These are phyloP conservation scores for Hephaestus fuliginosus DNA, from an alignment of 2,797 vertebrate species.

Conservation along the genomic window DNA sequence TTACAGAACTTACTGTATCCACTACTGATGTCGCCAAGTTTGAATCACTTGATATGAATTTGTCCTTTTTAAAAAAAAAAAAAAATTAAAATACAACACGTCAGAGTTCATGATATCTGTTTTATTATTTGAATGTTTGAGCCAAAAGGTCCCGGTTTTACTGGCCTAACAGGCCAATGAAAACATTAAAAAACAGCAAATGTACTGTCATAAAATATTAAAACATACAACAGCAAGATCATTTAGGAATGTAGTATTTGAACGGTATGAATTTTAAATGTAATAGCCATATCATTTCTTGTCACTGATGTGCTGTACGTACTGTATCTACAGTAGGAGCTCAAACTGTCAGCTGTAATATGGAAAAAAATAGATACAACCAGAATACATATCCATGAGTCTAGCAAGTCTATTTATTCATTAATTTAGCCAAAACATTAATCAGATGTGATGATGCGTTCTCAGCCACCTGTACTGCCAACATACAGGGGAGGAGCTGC, in stretches of 20 bases:
- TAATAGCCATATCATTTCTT: not conserved
- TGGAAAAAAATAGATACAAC: not conserved
- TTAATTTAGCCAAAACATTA: slow-evolving; percentile 27
- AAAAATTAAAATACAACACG: not conserved
- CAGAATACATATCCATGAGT: slow-evolving; percentile 10
- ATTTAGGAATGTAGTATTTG: slow-evolving; percentile 10
- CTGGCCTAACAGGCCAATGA: not conserved
- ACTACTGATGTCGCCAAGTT: not conserved
- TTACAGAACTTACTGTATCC: slow-evolving; percentile 3
- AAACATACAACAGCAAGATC: not conserved
- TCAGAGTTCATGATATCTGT: slow-evolving; percentile 19
- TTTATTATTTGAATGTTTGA: slow-evolving; percentile 18
- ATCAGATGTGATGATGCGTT: slow-evolving; percentile 39
- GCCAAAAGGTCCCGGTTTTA: slow-evolving; percentile 16
- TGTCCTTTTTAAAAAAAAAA: not conserved
- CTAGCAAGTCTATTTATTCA: slow-evolving; percentile 6
- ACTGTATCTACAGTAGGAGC: not conserved
- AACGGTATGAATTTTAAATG: slow-evolving; percentile 4
- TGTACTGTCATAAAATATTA: not conserved
- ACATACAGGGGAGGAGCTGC: not conserved
- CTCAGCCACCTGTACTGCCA: slow-evolving; percentile 37
- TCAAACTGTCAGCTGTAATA: not conserved
- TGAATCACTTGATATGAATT: slow-evolving; percentile 19
- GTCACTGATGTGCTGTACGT: not conserved
- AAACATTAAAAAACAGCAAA: slow-evolving; percentile 12